These are phyloP conservation scores for Cydia amplana DNA, from an alignment of 1,140 invertebrate species.

Conservation along the genomic window DNA sequence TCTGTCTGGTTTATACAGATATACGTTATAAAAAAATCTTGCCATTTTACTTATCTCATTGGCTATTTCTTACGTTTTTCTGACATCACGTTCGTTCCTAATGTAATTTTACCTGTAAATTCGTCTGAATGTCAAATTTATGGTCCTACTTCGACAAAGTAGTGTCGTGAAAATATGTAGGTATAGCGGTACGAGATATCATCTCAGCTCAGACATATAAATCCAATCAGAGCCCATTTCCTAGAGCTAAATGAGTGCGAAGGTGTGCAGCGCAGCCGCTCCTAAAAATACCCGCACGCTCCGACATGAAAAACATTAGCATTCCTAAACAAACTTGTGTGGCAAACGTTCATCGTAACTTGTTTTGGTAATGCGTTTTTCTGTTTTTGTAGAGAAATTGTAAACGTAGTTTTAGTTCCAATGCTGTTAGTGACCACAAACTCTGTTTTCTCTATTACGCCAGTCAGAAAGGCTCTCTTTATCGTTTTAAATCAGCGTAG, in stretches of 20 bases:
- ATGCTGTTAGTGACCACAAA: not conserved
- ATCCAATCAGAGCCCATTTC: conserved; percentile 27
- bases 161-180: not conserved
- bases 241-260: conserved; percentile 22
- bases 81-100: too few species aligned
- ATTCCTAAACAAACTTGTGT: conserved; percentile 27
- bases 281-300: conserved; percentile 21
- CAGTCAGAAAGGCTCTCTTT: too few species aligned
- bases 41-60: too few species aligned
- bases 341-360: not conserved
- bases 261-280: conserved; percentile 19
- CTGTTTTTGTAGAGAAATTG: not conserved
- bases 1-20: too few species aligned
- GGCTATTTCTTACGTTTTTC: too few species aligned
- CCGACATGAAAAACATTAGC: conserved; percentile 9
- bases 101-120: too few species aligned
- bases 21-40: too few species aligned
- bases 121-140: not conserved
- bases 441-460: not conserved
- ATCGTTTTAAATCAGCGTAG: too few species aligned
- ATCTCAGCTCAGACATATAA: conserved; percentile 12
- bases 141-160: not conserved
- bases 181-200: not conserved
- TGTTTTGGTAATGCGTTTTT: conserved; percentile 2
- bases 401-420: not conserved